Evolutionary conservation across 2,888 invertebrate species (phyloP).

Genomic region (Oligia fasciuncula): DNA sequence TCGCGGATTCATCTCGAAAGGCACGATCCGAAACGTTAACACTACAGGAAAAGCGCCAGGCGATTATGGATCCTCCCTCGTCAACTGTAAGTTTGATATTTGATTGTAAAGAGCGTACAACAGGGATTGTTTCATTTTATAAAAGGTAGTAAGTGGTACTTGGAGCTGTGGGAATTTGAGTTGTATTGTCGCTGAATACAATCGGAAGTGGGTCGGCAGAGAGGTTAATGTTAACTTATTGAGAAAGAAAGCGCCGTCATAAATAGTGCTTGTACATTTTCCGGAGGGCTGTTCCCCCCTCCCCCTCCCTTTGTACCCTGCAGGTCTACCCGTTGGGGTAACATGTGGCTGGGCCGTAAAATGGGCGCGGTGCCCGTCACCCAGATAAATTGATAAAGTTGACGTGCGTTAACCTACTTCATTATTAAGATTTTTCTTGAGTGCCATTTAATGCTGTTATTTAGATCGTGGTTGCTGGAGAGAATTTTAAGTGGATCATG

Average conservation of each 20-base stretch:
- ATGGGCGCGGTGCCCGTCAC: conserved; percentile 65
- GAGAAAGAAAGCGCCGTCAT: conserved; percentile 71
- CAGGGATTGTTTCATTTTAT: conserved; percentile 36
- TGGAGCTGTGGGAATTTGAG: conserved; percentile 61
- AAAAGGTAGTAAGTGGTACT: conserved; percentile 66
- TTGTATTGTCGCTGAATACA: conserved; percentile 65
- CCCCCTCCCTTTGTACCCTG: not conserved
- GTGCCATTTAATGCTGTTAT: conserved; percentile 42
- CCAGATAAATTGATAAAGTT: conserved; percentile 77
- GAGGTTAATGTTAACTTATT: conserved; percentile 73
- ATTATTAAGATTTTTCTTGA: conserved; percentile 58
- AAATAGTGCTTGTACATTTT: conserved; percentile 78
- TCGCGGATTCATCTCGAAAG: conserved; percentile 70
- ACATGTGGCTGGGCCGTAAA: conserved; percentile 70
- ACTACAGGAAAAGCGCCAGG: conserved; percentile 66
- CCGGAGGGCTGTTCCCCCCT: conserved; percentile 53
- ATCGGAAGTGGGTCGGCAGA: conserved; percentile 63
- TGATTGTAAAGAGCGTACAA: conserved; percentile 65
- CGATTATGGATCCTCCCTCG: conserved; percentile 75
- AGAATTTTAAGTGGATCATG: conserved; percentile 12
- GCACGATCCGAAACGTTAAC: conserved; percentile 71
- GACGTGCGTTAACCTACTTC: conserved; percentile 68
- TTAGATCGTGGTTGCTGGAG: conserved; percentile 6
- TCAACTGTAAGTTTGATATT: conserved; percentile 72
- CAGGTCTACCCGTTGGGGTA: conserved; percentile 48